phyloP scores from a whole-genome alignment of 1,140 invertebrate species.

The Probaryconus sp. region DNA sequence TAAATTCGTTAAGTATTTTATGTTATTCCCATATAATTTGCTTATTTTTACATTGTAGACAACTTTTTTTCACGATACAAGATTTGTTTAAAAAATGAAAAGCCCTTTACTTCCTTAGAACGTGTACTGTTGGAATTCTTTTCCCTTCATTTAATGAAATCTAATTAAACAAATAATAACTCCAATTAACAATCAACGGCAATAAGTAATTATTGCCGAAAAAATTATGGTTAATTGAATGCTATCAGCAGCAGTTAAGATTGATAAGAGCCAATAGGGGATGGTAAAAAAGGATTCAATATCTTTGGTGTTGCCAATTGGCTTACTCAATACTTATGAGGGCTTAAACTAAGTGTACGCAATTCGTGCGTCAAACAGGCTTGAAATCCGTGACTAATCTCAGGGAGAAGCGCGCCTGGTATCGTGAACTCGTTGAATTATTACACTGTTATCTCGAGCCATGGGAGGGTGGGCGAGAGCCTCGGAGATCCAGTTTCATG shows the following conservation, averaged over 20 bases:
- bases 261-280: neutral
- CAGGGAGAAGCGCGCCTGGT: conserved; percentile 63
- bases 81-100: too few relatives aligned
- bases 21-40: too few relatives aligned
- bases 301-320: conserved; percentile 27
- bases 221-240: conserved; percentile 47
- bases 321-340: conserved; percentile 7
- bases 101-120: too few relatives aligned
- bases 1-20: too few relatives aligned
- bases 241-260: conserved; percentile 23
- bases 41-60: too few relatives aligned
- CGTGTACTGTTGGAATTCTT: too few relatives aligned
- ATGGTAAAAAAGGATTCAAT: conserved; percentile 1
- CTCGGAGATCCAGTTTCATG: conserved; percentile 74
- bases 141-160: too few relatives aligned
- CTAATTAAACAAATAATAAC: too few relatives aligned
- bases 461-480: conserved; percentile 59
- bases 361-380: conserved; percentile 8
- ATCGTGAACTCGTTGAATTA: conserved; percentile 75
- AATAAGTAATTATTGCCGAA: conserved; percentile 31
- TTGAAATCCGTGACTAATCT: conserved; percentile 71
- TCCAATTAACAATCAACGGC: conserved; percentile 42
- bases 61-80: too few relatives aligned
- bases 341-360: neutral
- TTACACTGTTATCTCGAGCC: conserved; percentile 72